These are phyloP conservation scores for Pseudorectes ferrugineus DNA, from an alignment of 2,113 vertebrate species.

Conservation along the genomic window DNA sequence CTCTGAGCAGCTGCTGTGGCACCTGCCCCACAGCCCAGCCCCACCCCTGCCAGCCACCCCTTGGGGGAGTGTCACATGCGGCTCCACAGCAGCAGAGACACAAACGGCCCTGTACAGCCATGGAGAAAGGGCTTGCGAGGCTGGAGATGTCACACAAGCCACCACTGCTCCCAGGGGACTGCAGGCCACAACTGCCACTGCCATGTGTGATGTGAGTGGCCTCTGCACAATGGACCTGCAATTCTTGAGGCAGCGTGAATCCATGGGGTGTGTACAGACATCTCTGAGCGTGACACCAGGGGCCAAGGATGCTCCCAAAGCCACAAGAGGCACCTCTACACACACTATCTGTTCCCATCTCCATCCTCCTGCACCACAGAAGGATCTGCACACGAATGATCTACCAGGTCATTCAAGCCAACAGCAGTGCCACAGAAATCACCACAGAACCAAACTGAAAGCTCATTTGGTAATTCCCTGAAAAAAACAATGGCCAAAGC, in stretches of 20 bases:
- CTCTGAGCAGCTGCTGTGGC: background rate
- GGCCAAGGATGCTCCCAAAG: background rate
- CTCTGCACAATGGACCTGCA: background rate
- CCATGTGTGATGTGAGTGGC: background rate
- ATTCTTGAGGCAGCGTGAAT: background rate
- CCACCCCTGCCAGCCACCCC: constrained; percentile 11
- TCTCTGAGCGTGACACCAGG: background rate
- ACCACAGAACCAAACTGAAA: background rate
- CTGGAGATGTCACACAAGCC: background rate
- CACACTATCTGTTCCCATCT: too few relatives aligned
- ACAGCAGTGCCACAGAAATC: background rate
- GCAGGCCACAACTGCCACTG: background rate
- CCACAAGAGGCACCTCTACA: background rate
- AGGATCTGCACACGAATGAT: rapidly evolving
- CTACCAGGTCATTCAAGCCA: background rate
- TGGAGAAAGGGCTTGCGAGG: background rate
- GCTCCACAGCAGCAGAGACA: background rate
- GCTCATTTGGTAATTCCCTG: background rate
- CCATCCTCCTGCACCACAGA: background rate
- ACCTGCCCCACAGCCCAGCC: background rate
- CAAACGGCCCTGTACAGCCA: rapidly evolving
- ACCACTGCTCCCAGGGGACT: background rate
- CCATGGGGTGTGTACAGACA: background rate
- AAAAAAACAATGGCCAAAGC: background rate
- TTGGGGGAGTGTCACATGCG: background rate